These are phyloP conservation scores for Pogonus chalceus DNA, from an alignment of 1,140 invertebrate genomes.

Conservation along the genomic window DNA sequence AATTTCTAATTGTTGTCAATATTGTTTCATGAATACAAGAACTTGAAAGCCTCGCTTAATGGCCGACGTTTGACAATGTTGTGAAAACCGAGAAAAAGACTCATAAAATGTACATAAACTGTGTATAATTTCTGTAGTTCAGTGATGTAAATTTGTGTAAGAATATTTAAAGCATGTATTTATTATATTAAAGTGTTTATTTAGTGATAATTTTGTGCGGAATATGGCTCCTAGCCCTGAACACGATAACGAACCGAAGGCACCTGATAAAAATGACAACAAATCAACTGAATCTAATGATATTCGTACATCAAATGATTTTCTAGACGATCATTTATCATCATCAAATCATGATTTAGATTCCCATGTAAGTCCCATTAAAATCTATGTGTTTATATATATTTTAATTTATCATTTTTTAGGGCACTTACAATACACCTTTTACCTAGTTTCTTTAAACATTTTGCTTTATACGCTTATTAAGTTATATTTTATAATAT, in stretches of 20 bases:
- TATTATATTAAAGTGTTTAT: too few relatives aligned
- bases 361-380: background rate
- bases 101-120: background rate
- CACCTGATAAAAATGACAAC: slow-evolving; percentile 49
- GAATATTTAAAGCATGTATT: too few relatives aligned
- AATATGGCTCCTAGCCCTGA: slow-evolving; percentile 62
- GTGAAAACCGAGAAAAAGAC: background rate
- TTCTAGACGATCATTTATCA: background rate
- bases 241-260: slow-evolving; percentile 57
- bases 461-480: too few relatives aligned
- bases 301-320: slow-evolving; percentile 24
- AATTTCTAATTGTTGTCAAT: too few relatives aligned
- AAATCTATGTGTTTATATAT: too few relatives aligned
- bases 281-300: slow-evolving; percentile 22
- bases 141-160: too few relatives aligned
- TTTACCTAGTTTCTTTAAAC: too few relatives aligned
- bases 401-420: too few relatives aligned
- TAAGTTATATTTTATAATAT: too few relatives aligned
- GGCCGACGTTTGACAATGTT: background rate
- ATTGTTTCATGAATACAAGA: too few relatives aligned
- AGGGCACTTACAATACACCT: too few relatives aligned
- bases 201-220: slow-evolving; percentile 40
- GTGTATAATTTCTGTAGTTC: background rate
- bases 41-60: background rate
- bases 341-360: background rate